A percentile compares a stretch with the other conserved stretches of the same genome.
These are phyloP conservation scores for Chelonus insularis DNA, from an alignment of 1,140 invertebrate genomes.

Conservation along the genomic window DNA sequence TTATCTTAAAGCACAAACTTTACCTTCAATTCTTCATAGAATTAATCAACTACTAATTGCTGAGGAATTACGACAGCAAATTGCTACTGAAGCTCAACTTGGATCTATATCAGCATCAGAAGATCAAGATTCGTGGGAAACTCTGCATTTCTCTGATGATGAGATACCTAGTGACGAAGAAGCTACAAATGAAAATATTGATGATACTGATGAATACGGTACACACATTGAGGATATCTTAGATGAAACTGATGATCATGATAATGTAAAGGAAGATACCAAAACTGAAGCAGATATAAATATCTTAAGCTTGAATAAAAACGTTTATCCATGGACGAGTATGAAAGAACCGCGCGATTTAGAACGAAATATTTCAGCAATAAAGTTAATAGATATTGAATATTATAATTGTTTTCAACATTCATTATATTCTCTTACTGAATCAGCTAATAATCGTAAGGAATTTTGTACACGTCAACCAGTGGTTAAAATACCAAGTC, in stretches of 20 bases:
- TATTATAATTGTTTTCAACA: constrained; percentile 68
- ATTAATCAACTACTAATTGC: constrained; percentile 77
- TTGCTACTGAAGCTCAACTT: constrained; percentile 56
- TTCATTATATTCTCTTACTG: too few species aligned
- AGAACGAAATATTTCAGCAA: constrained; percentile 64
- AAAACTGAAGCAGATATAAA: not conserved
- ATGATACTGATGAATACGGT: constrained; percentile 23
- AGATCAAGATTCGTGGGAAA: constrained; percentile 37
- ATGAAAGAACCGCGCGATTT: constrained; percentile 70
- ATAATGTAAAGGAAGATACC: not conserved
- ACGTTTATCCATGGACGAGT: constrained; percentile 59
- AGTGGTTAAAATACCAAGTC: constrained; percentile 14
- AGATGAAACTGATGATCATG: constrained; percentile 22
- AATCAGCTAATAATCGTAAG: too few species aligned
- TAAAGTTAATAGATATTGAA: constrained; percentile 67
- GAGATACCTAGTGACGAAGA: not conserved
- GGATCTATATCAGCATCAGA: constrained; percentile 39
- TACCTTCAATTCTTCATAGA: constrained; percentile 87
- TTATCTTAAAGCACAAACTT: constrained; percentile 86
- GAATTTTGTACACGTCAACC: too few species aligned
- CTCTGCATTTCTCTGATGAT: not conserved
- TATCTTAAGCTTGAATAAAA: constrained; percentile 34
- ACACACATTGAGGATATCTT: constrained; percentile 18
- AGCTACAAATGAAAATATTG: not conserved
- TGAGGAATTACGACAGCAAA: constrained; percentile 73